Evolutionary conservation across 2,797 vertebrate species (phyloP).

Genomic region (Enteromius afrohamiltoni): DNA sequence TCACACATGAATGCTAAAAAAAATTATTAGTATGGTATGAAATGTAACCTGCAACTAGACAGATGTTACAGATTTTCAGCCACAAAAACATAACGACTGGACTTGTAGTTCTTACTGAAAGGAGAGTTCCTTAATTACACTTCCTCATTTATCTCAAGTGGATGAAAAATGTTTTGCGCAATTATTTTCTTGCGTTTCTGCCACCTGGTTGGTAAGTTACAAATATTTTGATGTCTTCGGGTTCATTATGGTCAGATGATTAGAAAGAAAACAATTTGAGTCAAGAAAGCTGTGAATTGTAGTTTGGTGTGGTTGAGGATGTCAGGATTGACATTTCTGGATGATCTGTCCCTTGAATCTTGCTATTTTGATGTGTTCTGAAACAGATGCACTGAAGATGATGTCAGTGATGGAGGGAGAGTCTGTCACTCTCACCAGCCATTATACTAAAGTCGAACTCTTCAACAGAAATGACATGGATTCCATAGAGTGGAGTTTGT

Average conservation of each 20-base stretch:
- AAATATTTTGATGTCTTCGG: not conserved
- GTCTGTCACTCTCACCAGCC: not conserved
- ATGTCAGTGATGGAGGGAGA: not conserved
- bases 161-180: not conserved
- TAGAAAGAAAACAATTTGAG: not conserved
- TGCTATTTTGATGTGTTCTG: not conserved
- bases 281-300: no score
- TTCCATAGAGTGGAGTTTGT: not conserved
- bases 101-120: not conserved
- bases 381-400: not conserved
- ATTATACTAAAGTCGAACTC: not conserved
- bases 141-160: not conserved
- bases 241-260: not conserved
- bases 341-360: not conserved
- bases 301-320: not conserved
- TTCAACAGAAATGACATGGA: fast-evolving
- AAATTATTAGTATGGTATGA: not conserved
- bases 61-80: not conserved
- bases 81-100: not conserved
- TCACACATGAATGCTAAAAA: not conserved
- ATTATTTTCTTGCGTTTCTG: not conserved
- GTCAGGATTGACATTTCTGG: not conserved
- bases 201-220: not conserved
- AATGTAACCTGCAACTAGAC: not conserved
- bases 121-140: not conserved